Base-by-base conservation (phyloP, 2,888 invertebrate species). In the Metalampra italica region DNA sequence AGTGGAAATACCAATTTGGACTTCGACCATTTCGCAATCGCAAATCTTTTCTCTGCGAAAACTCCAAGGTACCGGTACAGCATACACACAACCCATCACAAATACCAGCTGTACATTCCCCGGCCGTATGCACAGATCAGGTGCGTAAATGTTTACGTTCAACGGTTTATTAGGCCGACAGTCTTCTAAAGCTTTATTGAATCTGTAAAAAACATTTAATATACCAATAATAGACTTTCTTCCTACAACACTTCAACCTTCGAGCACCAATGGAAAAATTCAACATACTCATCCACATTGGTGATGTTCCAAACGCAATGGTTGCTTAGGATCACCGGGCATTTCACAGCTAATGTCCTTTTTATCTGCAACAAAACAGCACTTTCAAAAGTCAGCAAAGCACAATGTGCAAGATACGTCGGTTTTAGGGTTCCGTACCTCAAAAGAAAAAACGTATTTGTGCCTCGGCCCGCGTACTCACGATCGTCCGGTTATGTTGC, bases 241-340 rank as follows among this genome's bases (percentile, higher is more conserved):
- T 22, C 2, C 5, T 22, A 5, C 3, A 22, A 22, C 7, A 32
- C 32, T 30, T 30, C 30, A 8, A 30, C 30, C 30, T 8, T 30
- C 8, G 30, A 30, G 30, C 7, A 30, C 8, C 30, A 7, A 7
- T 30, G 7, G 5, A 22, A 22, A 5, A 22, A 2, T 43, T 43
- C 14, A 56, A 80, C 89, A 61, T 62, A 89, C 90, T 78, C 82
- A 15, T 81, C 71, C 0, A 89, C 70, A 51, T 89, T 88, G n/a
- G 73, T 62, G 32, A 88, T 78, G 56, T 84, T 87, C 89, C 89
- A 88, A 45, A 88, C 71, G 55, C 85, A 86, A 52, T 89, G 80
- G 60, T 89, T 84, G 56, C 86, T 88, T 47, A 89, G 65, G 55
- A 85, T 85, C 7, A 88, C 73, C 3, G 86, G 85, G 54, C 86